Base-by-base conservation (phyloP, 2,888 invertebrate species). In the Pollenia amentaria region DNA sequence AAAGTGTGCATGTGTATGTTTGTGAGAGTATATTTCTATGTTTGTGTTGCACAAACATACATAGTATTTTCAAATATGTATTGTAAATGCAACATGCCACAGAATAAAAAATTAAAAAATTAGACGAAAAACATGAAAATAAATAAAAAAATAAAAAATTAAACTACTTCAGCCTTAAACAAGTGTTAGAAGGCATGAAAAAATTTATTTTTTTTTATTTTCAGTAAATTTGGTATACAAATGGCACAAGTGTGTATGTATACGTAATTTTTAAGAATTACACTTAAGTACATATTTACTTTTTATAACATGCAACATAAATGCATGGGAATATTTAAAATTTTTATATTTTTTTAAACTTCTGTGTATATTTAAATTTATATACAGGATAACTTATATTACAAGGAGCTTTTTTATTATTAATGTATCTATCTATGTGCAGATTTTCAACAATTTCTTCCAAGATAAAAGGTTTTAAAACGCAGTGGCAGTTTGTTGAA, bases 111-210 rank as follows among this genome's bases (percentile, higher is more conserved):
- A 10, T n/a, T n/a, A n/a, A n/a, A n/a, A n/a, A n/a, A n/a, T n/a
- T 9, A 46, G n/a, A n/a, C 29, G n/a, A 65, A 46, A 14, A 38
- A 38, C 42, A 51, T 8, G 10, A 42, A 16, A 67, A 48, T 29
- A 48, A 67, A 60, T 29, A 65, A 55, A 77, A 55, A 42, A 12
- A n/a, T n/a, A n/a, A n/a, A n/a, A n/a, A n/a, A n/a, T n/a, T n/a
- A 16, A 75, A 75, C 48, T 75, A 64, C 65, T 65, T 1, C 10
- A 44, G 65, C 53, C 29, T 76, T 42, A 57, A 48, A 38, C 29
- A 51, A 40, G 46, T 57, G 38, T 77, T 77, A 16, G 18, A 77
- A 46, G 18, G 18, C 42, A 53, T 14, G 55, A 10, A 38, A 53
- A n/a, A n/a, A 12, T 29, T 10, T 60, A 55, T 57, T 11, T n/a